These are phyloP conservation scores for Amphipoea lucens DNA, from an alignment of 2,888 invertebrate genomes.

Conservation along the genomic window DNA sequence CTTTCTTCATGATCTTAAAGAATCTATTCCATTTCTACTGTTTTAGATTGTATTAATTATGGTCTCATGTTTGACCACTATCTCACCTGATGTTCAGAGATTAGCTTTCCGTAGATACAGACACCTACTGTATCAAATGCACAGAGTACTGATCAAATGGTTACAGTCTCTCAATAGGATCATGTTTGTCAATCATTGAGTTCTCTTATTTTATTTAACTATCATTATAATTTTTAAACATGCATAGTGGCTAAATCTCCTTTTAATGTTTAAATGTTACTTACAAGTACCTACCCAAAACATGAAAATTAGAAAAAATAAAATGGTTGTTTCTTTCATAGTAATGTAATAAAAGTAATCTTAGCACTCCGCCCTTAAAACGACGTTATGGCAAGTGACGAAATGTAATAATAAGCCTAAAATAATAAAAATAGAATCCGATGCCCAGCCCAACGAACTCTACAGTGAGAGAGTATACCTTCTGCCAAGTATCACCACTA, in stretches of 20 bases:
- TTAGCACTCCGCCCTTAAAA: background rate
- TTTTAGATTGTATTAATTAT: constrained; percentile 31
- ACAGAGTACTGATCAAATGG: too few relatives aligned
- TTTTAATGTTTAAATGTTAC: constrained; percentile 24
- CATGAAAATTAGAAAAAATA: constrained; percentile 22
- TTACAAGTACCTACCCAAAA: constrained; percentile 47
- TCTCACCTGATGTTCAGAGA: constrained; percentile 7
- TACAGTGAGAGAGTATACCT: background rate
- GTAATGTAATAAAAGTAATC: too few relatives aligned
- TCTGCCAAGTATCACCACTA: background rate
- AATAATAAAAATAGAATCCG: background rate
- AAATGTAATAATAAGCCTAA: background rate
- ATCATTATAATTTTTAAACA: constrained; percentile 45
- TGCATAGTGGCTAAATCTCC: constrained; percentile 37
- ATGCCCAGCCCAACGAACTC: background rate
- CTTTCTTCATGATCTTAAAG: constrained; percentile 25
- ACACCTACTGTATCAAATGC: constrained; percentile 2
- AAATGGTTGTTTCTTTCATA: constrained; percentile 26
- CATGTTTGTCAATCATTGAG: constrained; percentile 36
- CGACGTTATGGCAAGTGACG: background rate
- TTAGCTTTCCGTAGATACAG: constrained; percentile 12
- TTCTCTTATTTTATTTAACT: constrained; percentile 44
- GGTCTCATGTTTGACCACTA: background rate
- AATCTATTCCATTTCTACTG: constrained; percentile 25
- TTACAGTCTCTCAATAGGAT: constrained; percentile 16